phyloP scores from a whole-genome alignment of 2,113 vertebrate genomes.

The Entomyzon cyanotis region DNA sequence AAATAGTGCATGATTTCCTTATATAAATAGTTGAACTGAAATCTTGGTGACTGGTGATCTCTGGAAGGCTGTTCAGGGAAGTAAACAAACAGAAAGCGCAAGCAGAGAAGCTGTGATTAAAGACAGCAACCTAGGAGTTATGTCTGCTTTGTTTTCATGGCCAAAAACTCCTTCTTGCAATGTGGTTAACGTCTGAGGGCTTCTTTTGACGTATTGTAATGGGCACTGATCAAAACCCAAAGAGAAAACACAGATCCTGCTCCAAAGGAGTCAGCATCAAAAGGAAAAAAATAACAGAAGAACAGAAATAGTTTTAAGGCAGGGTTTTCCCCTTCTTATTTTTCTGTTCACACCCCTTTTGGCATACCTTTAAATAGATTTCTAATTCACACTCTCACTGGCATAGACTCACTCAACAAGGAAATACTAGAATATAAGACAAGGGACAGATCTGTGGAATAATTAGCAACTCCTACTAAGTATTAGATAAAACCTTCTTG shows the following conservation, averaged over 20 bases:
- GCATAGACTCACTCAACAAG: neutral
- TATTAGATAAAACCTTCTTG: neutral
- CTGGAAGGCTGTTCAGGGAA: slow-evolving; percentile 21
- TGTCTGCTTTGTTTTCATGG: slow-evolving; percentile 50
- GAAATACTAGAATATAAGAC: neutral
- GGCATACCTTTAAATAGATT: neutral
- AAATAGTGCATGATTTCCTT: neutral
- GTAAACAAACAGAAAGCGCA: slow-evolving; percentile 34
- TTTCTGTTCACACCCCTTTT: neutral
- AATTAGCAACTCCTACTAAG: neutral
- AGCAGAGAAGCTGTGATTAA: slow-evolving; percentile 55
- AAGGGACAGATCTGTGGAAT: neutral
- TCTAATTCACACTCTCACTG: neutral
- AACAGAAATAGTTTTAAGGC: slow-evolving; percentile 6
- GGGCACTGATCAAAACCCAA: slow-evolving; percentile 34
- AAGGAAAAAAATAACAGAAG: slow-evolving; percentile 24
- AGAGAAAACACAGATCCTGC: neutral
- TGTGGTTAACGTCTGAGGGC: slow-evolving; percentile 54
- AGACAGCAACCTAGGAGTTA: slow-evolving; percentile 59
- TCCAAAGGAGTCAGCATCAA: slow-evolving; percentile 6
- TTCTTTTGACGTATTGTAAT: slow-evolving; percentile 45
- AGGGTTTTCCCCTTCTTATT: neutral
- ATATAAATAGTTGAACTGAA: slow-evolving; percentile 3
- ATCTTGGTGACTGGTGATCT: slow-evolving; percentile 35
- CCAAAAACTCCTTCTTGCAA: slow-evolving; percentile 45